These are phyloP conservation scores for Hylyphantes graminicola DNA, from an alignment of 1,140 invertebrate species.

Conservation along the genomic window DNA sequence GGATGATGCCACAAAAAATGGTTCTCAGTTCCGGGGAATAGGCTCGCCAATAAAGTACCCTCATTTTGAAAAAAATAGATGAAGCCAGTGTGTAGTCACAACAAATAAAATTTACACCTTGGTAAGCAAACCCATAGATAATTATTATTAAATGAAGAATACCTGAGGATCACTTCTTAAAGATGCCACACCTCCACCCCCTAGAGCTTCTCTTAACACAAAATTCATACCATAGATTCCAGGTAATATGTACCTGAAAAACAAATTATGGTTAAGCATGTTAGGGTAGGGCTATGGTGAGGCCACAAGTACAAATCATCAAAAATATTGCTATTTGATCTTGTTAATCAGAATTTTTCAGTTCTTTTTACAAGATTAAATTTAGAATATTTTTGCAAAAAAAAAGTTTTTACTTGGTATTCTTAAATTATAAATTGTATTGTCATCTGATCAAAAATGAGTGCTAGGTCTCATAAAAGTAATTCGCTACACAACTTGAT, in stretches of 20 bases:
- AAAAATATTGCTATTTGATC: not conserved
- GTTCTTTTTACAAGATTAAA: not conserved
- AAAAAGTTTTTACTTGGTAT: too few relatives aligned
- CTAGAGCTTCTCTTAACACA: conserved; percentile 68
- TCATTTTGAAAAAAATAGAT: not conserved
- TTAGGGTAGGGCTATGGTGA: not conserved
- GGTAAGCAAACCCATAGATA: not conserved
- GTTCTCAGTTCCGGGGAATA: too few relatives aligned
- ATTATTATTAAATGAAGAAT: conserved; percentile 16
- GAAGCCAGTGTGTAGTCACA: too few relatives aligned
- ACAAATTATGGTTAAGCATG: not conserved
- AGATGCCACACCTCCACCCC: conserved; percentile 71
- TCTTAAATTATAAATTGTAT: too few relatives aligned
- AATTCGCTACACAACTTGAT: too few relatives aligned
- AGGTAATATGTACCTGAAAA: conserved; percentile 68
- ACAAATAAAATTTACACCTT: too few relatives aligned
- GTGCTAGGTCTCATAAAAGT: too few relatives aligned
- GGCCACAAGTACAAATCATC: not conserved
- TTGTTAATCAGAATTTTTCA: too few relatives aligned
- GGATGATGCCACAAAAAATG: too few relatives aligned
- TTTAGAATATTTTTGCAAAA: not conserved
- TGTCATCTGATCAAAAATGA: too few relatives aligned
- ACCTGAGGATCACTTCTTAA: conserved; percentile 70
- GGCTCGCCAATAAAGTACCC: too few relatives aligned
- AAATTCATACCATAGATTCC: conserved; percentile 71